Conservation (phyloP, 2,797 vertebrate species). For the Otolemur crassicaudatus region DNA sequence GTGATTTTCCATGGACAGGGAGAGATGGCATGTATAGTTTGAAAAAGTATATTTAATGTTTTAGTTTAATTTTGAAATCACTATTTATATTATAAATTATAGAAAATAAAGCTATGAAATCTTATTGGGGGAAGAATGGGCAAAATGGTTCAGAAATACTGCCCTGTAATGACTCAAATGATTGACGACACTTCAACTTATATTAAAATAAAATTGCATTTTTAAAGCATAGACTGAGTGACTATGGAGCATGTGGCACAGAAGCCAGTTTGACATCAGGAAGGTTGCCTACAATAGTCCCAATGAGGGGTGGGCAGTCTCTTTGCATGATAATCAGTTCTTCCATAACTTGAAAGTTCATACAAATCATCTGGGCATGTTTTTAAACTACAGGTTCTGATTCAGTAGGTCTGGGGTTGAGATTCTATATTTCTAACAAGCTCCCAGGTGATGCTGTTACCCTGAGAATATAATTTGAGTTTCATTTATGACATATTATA, state of each 20-base stretch:
- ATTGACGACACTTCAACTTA: constrained; percentile 31
- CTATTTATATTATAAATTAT: constrained; percentile 18
- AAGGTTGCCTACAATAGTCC: background rate
- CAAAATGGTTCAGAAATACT: constrained; percentile 26
- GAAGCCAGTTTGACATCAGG: background rate
- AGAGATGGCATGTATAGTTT: constrained; percentile 25
- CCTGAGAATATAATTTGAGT: background rate
- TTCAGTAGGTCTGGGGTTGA: background rate
- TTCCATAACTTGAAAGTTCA: constrained; percentile 26
- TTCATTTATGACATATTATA: background rate
- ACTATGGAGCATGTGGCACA: background rate
- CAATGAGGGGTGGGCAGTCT: background rate
- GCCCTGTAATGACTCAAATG: constrained; percentile 31
- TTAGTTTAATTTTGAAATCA: constrained; percentile 56
- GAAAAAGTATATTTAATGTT: constrained; percentile 4
- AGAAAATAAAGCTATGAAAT: constrained; percentile 60
- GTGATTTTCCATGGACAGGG: constrained; percentile 8
- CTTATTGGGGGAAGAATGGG: background rate
- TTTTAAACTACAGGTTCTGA: constrained; percentile 28
- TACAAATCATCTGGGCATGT: constrained; percentile 31
- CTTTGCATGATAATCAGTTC: constrained; percentile 16
- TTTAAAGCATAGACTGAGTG: background rate
- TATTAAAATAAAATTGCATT: constrained; percentile 40
- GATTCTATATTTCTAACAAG: background rate
- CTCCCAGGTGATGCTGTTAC: background rate